phyloP scores from a whole-genome alignment of 2,888 invertebrate genomes.

The Andricus curvator region DNA sequence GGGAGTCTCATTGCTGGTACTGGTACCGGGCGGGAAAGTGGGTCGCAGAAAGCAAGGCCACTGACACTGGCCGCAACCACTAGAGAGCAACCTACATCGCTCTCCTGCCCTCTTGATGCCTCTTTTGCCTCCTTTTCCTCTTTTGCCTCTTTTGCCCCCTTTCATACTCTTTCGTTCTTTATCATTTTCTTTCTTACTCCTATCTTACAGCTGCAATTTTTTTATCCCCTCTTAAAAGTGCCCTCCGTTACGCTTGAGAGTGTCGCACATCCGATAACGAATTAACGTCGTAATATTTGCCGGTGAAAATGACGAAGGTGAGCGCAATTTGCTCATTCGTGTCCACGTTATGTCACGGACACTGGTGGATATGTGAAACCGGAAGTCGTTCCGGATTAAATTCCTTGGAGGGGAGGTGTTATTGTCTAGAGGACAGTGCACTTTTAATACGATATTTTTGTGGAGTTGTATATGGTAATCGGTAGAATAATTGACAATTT shows the following conservation, averaged over 20 bases:
- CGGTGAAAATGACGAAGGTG: slow-evolving; percentile 56
- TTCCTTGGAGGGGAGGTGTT: slow-evolving; percentile 32
- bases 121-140: no score
- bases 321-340: slow-evolving; percentile 48
- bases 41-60: slow-evolving; percentile 79
- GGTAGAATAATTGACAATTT: no score
- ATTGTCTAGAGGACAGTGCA: slow-evolving; percentile 8
- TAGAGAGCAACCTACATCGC: slow-evolving; percentile 54
- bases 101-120: slow-evolving; percentile 51
- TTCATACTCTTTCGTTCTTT: slow-evolving; percentile 48
- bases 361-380: slow-evolving; percentile 46
- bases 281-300: slow-evolving; percentile 60
- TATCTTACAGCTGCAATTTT: not conserved
- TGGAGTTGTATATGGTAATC: not conserved
- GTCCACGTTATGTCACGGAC: slow-evolving; percentile 62
- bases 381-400: slow-evolving; percentile 50
- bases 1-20: slow-evolving; percentile 52
- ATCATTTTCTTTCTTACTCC: slow-evolving; percentile 48
- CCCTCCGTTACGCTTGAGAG: slow-evolving; percentile 54
- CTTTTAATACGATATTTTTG: not conserved
- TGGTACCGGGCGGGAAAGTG: slow-evolving; percentile 70
- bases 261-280: slow-evolving; percentile 56
- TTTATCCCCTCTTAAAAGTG: slow-evolving; percentile 27
- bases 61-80: slow-evolving; percentile 72
- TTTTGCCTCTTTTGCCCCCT: slow-evolving; percentile 33